Evolutionary conservation across 2,888 invertebrate species (phyloP), one percentile per base, ranked within the genome.

Genomic region (Ligdia adustata): DNA sequence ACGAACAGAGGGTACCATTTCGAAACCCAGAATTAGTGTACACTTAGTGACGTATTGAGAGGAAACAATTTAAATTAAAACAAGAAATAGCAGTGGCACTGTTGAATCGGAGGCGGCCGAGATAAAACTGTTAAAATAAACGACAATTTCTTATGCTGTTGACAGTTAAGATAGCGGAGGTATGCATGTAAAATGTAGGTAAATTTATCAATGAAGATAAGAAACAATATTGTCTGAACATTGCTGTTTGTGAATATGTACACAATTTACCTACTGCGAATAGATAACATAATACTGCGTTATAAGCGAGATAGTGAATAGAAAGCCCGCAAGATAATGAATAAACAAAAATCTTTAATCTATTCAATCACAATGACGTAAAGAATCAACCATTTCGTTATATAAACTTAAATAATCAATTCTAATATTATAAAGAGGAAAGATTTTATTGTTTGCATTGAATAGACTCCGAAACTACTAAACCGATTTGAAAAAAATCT

Each of bases 191-290:
- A 35, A 47, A 41, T 39, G 31, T 47, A 37, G 37, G 37, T 26
- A 41, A 79, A 83, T 77, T 82, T 88, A 89, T 89, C 88, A 85
- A 80, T 81, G 79, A 59, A 82, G 89, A 90, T 89, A 90, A 87
- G 78, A 67, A 70, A 80, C 76, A 80, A 73, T 79, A 75, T 68
- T 72, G 66, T 74, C 57, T 75, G 68, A 75, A 81, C 75, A 79
- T 82, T 81, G 42, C 13, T 77, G 74, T 76, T 72, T 62, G 72
- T 66, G 67, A 62, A 31, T 40, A 31, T 74, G 76, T 72, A 80
- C 70, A 82, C 72, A 79, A 67, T 62, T 60, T 59, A 56, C 44
- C 26, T 15, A 18, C 37, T 2, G 2, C 3, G 7, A 4, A n/a
- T 57, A 66, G 75, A 76, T 75, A 80, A 67, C 51, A n/a, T n/a